A percentile compares a stretch with the other conserved stretches of the same genome.
phyloP scores from a whole-genome alignment of 2,797 vertebrate species.

The Neosilurus hyrtlii region DNA sequence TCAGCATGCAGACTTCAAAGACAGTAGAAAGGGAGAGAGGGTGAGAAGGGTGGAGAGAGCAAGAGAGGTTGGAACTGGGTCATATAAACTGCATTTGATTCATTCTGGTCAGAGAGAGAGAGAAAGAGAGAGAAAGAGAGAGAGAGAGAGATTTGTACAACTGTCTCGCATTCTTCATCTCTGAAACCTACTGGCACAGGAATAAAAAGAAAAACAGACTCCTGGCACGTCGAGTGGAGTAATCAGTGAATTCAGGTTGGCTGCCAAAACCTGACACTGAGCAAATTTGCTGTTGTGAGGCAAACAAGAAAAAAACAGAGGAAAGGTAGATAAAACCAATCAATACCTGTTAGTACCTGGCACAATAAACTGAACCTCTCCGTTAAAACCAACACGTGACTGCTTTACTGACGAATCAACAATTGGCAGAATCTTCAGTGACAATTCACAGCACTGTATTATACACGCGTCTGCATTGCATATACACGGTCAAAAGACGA shows the following conservation, averaged over 20 bases:
- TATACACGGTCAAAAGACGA: background rate
- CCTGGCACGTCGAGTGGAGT: conserved; percentile 5
- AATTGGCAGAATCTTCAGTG: conserved; percentile 8
- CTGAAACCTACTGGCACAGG: conserved; percentile 32
- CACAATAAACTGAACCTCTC: conserved; percentile 12
- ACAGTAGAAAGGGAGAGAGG: conserved; percentile 41
- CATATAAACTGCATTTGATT: conserved; percentile 75
- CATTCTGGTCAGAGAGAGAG: conserved; percentile 67
- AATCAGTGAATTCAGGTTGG: conserved; percentile 27
- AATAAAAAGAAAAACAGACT: conserved; percentile 19
- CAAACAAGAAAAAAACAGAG: conserved; percentile 24
- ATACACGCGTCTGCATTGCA: background rate
- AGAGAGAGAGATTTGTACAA: conserved; percentile 56
- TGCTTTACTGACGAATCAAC: conserved; percentile 25
- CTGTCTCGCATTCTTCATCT: conserved; percentile 33
- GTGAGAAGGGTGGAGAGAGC: conserved; percentile 29
- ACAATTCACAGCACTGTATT: background rate
- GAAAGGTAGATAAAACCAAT: conserved; percentile 17
- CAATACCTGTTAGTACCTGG: conserved; percentile 21
- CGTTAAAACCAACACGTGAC: conserved; percentile 10
- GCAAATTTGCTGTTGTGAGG: conserved; percentile 40
- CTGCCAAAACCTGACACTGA: conserved; percentile 37
- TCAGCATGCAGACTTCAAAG: conserved; percentile 80
- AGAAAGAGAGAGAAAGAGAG: conserved; percentile 20
- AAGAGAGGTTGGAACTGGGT: conserved; percentile 78